A percentile compares a stretch with the other conserved stretches of the same genome.
phyloP scores from a whole-genome alignment of 2,888 invertebrate genomes.

The Peribatodes rhomboidaria region DNA sequence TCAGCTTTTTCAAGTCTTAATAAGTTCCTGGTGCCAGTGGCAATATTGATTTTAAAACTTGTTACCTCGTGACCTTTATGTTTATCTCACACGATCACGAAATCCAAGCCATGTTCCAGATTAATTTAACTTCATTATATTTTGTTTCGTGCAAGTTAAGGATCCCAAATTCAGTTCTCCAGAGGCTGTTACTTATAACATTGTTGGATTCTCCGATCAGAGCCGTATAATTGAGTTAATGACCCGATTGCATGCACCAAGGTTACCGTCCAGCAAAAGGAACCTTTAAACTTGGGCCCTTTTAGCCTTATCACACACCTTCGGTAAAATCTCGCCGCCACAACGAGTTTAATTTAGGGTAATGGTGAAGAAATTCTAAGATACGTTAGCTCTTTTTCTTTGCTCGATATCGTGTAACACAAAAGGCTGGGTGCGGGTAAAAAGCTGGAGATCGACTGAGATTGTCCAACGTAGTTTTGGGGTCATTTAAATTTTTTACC shows the following conservation, averaged over 20 bases:
- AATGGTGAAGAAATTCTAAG: conserved; percentile 30
- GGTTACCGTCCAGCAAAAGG: conserved; percentile 61
- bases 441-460: neutral
- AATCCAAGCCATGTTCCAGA: conserved; percentile 24
- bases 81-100: neutral
- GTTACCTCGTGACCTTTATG: no score
- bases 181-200: conserved; percentile 28
- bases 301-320: conserved; percentile 53
- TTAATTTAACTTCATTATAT: conserved; percentile 3
- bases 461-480: neutral
- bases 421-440: conserved; percentile 8
- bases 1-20: no score
- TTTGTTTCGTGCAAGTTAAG: conserved; percentile 3
- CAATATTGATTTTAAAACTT: no score
- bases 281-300: conserved; percentile 47
- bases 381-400: conserved; percentile 26
- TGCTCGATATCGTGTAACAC: conserved; percentile 1
- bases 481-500: neutral
- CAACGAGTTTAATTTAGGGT: conserved; percentile 28
- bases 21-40: no score
- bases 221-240: conserved; percentile 58
- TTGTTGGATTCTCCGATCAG: conserved; percentile 38
- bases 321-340: conserved; percentile 54
- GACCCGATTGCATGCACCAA: conserved; percentile 68
- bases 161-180: conserved; percentile 28